Evolutionary conservation across 2,797 vertebrate genomes (phyloP), one percentile per base, ranked within the genome.

Genomic region (Enteromius anoplus): DNA sequence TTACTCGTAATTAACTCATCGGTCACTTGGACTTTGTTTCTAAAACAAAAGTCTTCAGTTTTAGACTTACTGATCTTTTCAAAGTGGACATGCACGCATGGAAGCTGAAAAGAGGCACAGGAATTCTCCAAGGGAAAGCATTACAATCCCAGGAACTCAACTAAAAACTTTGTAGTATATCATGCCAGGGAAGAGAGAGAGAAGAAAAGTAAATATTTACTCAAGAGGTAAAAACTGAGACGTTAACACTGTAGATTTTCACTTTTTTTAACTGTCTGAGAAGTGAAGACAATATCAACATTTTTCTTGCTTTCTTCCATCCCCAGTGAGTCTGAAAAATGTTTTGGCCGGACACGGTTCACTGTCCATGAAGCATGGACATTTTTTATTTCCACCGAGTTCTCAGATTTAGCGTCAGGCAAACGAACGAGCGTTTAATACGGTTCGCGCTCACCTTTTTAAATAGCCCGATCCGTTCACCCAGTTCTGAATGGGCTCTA

Each of bases 381-480:
- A 70, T 86, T 90, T 49, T 42, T 45, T 45, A 88, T 87, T 86
- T 89, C 80, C 78, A 79, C 78, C 75, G 69, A 86, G 85, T 83
- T 88, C 86, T 89, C 88, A 83, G 88, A 90, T 86, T 83, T 86
- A 86, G 87, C 23, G 47, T 69, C 60, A 58, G 62, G 66, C 80
- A 84, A 65, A 88, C 71, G 53, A 91, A 90, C 86, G 88, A 83
- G 86, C 87, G 88, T 92, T 93, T 92, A 93, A 93, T 92, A 88
- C 85, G 90, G 82, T 92, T 90, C 87, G 86, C 90, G 93, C 91
- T 94, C 93, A 94, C 93, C 93, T 95, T 53, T 94, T 90, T 91
- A 94, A 94, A 93, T 92, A 89, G 91, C 90, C 93, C 93, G 93
- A 95, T 96, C 95, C 94, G 96, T 96, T 96, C 96, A 96, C 92